Evolutionary conservation across 2,888 invertebrate genomes (phyloP), one percentile per base, ranked within the genome.

Genomic region (Xanthia icteritia): DNA sequence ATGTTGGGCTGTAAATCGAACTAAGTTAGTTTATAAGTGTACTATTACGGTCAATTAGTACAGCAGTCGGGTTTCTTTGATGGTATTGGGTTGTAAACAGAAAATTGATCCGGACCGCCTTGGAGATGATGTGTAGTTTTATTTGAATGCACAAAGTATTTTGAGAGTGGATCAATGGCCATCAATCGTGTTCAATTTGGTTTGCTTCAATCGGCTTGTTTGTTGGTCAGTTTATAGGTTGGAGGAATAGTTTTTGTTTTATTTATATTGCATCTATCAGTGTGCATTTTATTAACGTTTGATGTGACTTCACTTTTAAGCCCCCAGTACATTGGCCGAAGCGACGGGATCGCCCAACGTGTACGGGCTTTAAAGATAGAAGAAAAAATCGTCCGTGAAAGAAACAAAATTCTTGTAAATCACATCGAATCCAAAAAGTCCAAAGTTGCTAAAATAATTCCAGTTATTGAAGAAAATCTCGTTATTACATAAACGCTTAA

Each of bases 21-120:
- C 86, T 88, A 83, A 89, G 85, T 83, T 89, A 84, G 89, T 90
- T 90, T 91, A 88, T 91, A 90, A 92, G 92, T 93, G 92, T 93
- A 91, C 92, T 94, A 94, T 96, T 95, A 95, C 94, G 92, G 94
- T 94, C 95, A 96, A 96, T 96, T 96, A 96, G 94, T 91, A 86
- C 90, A 90, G 88, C 88, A 87, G 87, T 92, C 94, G 95, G 94
- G 89, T 91, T 90, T 91, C 95, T 96, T 96, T 96, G 96, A 96
- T 93, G 92, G 92, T 90, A 91, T 90, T 89, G 91, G 92, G 93
- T 91, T 94, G 94, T 95, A 94, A 95, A 95, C 93, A 94, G 94
- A 94, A 95, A 96, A 96, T 95, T 95, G 95, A 96, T 94, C 93
- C 90, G 85, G 89, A 94, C 95, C 95, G 94, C 96, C 95, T 91